phyloP scores from a whole-genome alignment of 1,140 invertebrate species.

The Halyomorpha halys region DNA sequence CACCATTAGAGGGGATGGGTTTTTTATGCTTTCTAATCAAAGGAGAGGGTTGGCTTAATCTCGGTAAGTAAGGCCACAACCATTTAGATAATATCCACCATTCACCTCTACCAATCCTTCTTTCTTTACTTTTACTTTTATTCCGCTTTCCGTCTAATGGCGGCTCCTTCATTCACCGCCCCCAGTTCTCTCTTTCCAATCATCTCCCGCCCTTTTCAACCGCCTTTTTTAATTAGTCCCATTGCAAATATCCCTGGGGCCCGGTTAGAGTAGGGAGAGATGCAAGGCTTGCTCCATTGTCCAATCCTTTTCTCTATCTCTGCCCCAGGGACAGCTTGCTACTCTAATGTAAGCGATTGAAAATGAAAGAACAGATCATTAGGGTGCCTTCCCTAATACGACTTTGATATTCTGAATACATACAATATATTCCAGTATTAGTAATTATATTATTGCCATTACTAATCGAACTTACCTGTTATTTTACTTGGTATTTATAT shows the following conservation, averaged over 20 bases:
- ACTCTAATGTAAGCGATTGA: too few relatives aligned
- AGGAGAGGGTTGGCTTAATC: conserved; percentile 2
- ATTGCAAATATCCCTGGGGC: not conserved
- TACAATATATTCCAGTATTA: too few relatives aligned
- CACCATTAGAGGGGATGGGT: conserved; percentile 1
- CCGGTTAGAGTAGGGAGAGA: too few relatives aligned
- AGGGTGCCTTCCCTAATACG: too few relatives aligned
- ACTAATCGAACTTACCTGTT: too few relatives aligned
- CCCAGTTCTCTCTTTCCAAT: conserved; percentile 1
- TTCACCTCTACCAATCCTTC: not conserved
- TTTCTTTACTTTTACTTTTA: conserved; percentile 11
- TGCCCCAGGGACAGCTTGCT: conserved; percentile 1
- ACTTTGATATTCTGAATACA: too few relatives aligned
- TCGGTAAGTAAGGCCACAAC: conserved; percentile 10
- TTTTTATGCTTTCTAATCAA: conserved; percentile 11
- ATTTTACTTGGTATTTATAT: too few relatives aligned
- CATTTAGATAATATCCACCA: conserved; percentile 10
- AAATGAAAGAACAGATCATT: too few relatives aligned
- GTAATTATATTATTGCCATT: too few relatives aligned
- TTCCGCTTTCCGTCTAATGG: conserved; percentile 10
- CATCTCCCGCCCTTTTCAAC: conserved; percentile 1
- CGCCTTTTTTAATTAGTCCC: conserved; percentile 6
- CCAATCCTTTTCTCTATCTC: not conserved
- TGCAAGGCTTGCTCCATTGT: not conserved
- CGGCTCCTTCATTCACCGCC: not conserved